phyloP scores from a whole-genome alignment of 2,888 invertebrate species.

The Drosophila phalerata region DNA sequence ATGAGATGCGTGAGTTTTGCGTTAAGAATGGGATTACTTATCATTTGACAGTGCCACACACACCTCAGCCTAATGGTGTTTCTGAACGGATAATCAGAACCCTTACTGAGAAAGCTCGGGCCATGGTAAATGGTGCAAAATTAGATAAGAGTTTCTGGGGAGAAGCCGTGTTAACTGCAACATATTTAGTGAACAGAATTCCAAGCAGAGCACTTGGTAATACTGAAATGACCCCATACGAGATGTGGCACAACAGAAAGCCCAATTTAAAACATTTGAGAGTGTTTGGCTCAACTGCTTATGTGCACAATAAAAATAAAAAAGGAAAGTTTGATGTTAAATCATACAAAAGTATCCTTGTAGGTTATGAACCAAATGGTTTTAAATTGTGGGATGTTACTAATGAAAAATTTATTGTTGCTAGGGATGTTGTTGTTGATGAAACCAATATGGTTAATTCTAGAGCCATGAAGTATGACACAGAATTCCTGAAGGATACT shows the following conservation, averaged over 20 bases:
- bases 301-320: too few relatives aligned
- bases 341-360: too few relatives aligned
- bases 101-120: conserved; percentile 5
- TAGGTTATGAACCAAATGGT: too few relatives aligned
- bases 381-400: conserved; percentile 45
- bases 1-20: conserved; percentile 9
- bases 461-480: conserved; percentile 11
- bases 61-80: conserved; percentile 11
- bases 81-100: conserved; percentile 10
- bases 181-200: neutral
- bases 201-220: too few relatives aligned
- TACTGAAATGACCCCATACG: too few relatives aligned
- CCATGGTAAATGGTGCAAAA: conserved; percentile 2
- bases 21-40: conserved; percentile 1
- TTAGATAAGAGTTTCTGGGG: conserved; percentile 7
- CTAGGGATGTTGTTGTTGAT: conserved; percentile 45
- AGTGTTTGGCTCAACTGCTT: too few relatives aligned
- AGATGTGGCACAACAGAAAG: too few relatives aligned
- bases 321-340: too few relatives aligned
- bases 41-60: conserved; percentile 8
- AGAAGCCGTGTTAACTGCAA: conserved; percentile 4
- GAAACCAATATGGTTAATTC: conserved; percentile 36
- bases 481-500: neutral
- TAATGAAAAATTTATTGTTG: conserved; percentile 1
- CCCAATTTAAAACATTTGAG: too few relatives aligned